Percentiles rank a stretch among this genome's conserved stretches.
phyloP scores from a whole-genome alignment of 2,113 vertebrate genomes.

The Oryzias celebensis region DNA sequence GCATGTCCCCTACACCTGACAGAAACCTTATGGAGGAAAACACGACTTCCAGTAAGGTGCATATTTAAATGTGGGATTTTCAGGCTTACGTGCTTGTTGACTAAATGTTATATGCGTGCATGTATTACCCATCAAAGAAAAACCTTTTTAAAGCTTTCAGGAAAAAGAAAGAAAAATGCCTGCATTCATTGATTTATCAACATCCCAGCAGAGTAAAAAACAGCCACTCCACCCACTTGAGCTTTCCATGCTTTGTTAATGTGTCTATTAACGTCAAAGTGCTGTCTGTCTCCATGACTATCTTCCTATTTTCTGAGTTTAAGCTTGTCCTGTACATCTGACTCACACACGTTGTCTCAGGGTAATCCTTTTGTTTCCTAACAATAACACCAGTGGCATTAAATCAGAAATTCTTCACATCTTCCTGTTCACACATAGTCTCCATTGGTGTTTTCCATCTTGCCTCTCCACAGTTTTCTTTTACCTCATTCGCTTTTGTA shows the following conservation, averaged over 20 bases:
- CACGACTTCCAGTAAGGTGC: not conserved
- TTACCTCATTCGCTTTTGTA: constrained; percentile 14
- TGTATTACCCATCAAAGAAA: not conserved
- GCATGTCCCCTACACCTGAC: too few relatives aligned
- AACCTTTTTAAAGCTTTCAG: not conserved
- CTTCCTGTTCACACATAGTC: constrained; percentile 9
- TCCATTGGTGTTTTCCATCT: constrained; percentile 3
- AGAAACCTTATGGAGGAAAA: too few relatives aligned
- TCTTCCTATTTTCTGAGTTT: constrained; percentile 32
- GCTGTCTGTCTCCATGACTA: constrained; percentile 25
- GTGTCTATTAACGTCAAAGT: constrained; percentile 29
- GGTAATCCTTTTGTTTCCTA: constrained; percentile 40
- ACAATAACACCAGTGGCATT: constrained; percentile 20
- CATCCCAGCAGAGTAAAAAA: constrained; percentile 10
- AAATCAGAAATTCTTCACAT: constrained; percentile 18
- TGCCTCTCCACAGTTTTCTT: constrained; percentile 7
- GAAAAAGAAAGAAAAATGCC: constrained; percentile 5
- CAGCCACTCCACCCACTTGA: constrained; percentile 38
- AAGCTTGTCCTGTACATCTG: constrained; percentile 44
- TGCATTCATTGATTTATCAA: not conserved
- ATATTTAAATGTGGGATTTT: constrained; percentile 12
- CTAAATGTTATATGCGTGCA: not conserved
- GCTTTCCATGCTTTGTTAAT: constrained; percentile 39
- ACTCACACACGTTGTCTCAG: constrained; percentile 23
- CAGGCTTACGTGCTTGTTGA: not conserved